Conservation (phyloP, 2,888 invertebrate genomes). For the Sinopyrophorus schimmeli region DNA sequence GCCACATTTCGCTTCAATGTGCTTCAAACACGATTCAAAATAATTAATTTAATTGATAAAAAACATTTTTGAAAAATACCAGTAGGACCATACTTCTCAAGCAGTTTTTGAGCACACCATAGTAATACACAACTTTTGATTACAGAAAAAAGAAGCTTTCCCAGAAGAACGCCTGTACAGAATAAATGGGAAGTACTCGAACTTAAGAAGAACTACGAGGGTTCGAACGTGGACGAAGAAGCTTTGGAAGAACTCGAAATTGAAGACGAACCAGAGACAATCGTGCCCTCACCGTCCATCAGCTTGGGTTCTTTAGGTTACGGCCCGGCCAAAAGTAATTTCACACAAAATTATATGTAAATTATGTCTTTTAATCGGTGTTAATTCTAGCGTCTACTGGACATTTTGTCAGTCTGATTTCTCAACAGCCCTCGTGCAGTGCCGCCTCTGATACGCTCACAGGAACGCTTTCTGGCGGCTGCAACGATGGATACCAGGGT, state of each 20-base stretch:
- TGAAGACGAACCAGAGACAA: constrained; percentile 41
- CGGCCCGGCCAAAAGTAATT: constrained; percentile 50
- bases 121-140: background rate
- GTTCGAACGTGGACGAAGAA: constrained; percentile 43
- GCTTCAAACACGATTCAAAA: no score
- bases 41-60: no score
- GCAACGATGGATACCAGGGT: constrained; percentile 41
- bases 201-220: constrained; percentile 45
- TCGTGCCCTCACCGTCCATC: constrained; percentile 34
- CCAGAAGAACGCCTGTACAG: constrained; percentile 58
- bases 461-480: no score
- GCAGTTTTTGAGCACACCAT: no score
- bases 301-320: constrained; percentile 57
- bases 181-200: constrained; percentile 61
- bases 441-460: no score
- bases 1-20: no score
- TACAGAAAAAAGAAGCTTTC: constrained; percentile 46
- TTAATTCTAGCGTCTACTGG: no score
- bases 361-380: background rate
- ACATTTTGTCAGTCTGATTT: no score
- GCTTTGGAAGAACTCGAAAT: constrained; percentile 41
- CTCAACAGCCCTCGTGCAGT: no score
- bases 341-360: no score
- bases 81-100: no score
- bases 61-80: no score